A percentile compares a stretch with the other conserved stretches of the same genome.
Conservation (phyloP, 2,797 vertebrate species). For the Channa striata region DNA sequence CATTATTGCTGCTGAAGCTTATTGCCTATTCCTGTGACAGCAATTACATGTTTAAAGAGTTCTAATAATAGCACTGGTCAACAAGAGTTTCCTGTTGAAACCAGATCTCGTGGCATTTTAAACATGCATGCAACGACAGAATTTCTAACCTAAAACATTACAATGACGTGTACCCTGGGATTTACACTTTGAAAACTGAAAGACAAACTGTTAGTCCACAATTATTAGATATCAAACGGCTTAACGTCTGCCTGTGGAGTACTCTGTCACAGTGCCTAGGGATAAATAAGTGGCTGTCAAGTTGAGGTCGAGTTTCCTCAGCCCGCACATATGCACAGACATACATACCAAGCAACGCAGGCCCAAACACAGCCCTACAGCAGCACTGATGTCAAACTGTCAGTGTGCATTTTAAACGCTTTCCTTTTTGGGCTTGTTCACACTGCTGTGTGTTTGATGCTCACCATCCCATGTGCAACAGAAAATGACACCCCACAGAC, state of each 20-base stretch:
- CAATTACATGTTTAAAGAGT: background rate
- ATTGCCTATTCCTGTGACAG: background rate
- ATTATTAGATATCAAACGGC: conserved; percentile 20
- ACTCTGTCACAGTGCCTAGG: conserved; percentile 27
- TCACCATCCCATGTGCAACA: conserved; percentile 19
- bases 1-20: background rate
- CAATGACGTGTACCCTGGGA: conserved; percentile 22
- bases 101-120: conserved; percentile 17
- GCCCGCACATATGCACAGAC: conserved; percentile 7
- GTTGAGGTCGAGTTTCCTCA: conserved; percentile 46
- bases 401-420: conserved; percentile 50
- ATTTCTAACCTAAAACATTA: conserved; percentile 15
- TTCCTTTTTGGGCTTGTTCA: conserved; percentile 39
- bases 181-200: conserved; percentile 2
- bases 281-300: conserved; percentile 1
- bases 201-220: conserved; percentile 5
- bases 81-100: conserved; percentile 15
- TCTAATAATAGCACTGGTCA: conserved; percentile 1
- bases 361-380: conserved; percentile 49
- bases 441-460: conserved; percentile 24
- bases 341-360: background rate
- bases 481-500: conserved; percentile 41
- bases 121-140: conserved; percentile 8
- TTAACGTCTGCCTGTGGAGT: conserved; percentile 17
- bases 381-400: conserved; percentile 40